Evolutionary conservation across 2,888 invertebrate genomes (phyloP).

Genomic region (Mechanitis messenoides): DNA sequence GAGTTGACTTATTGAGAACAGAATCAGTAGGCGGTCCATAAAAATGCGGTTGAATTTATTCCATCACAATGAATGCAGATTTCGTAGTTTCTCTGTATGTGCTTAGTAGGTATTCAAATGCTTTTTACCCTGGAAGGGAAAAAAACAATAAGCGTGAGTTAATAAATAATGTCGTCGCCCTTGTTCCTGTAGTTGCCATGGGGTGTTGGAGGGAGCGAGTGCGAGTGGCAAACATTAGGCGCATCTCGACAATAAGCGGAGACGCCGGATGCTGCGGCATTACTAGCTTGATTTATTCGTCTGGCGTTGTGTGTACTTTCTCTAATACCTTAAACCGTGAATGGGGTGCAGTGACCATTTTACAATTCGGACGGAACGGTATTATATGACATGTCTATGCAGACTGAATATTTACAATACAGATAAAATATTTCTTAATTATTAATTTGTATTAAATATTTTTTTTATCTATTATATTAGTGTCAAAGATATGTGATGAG

Average conservation of each 20-base stretch:
- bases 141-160: constrained; percentile 55
- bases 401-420: not conserved
- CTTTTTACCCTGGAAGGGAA: constrained; percentile 20
- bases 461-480: no score
- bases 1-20: constrained; percentile 1
- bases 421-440: no score
- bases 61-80: not conserved
- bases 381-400: constrained; percentile 3
- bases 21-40: constrained; percentile 4
- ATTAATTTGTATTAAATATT: no score
- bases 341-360: constrained; percentile 40
- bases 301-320: constrained; percentile 55
- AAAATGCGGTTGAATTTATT: not conserved
- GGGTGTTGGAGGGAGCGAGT: constrained; percentile 21
- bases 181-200: constrained; percentile 43
- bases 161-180: constrained; percentile 60
- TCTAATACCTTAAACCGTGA: constrained; percentile 62
- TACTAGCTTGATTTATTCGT: constrained; percentile 71
- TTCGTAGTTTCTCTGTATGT: constrained; percentile 2
- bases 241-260: constrained; percentile 50
- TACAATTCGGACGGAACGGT: constrained; percentile 22
- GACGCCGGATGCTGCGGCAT: constrained; percentile 70
- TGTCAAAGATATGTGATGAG: no score
- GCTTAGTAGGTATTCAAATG: constrained; percentile 1
- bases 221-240: constrained; percentile 42